Evolutionary conservation across 2,797 vertebrate genomes (phyloP).

Genomic region (Iguana delicatissima): DNA sequence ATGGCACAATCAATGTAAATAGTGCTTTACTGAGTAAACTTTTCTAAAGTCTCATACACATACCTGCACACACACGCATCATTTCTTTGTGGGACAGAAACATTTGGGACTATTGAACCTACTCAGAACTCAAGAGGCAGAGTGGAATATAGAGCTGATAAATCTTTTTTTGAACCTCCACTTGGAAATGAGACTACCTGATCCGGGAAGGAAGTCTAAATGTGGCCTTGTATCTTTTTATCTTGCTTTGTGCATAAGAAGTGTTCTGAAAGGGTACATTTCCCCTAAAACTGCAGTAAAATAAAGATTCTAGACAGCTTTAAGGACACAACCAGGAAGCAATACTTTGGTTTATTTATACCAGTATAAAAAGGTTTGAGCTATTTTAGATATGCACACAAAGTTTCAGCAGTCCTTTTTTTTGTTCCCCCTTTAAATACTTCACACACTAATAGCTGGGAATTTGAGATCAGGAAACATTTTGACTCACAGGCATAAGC

Average conservation of each 20-base stretch:
- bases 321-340: background rate
- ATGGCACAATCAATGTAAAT: too few species aligned
- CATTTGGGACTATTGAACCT: background rate
- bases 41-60: too few species aligned
- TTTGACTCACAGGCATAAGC: background rate
- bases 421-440: background rate
- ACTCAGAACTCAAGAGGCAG: background rate
- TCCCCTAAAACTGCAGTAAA: background rate
- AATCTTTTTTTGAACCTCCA: background rate
- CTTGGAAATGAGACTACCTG: background rate
- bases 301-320: background rate
- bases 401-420: background rate
- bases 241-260: background rate
- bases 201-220: background rate
- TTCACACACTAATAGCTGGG: background rate
- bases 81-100: background rate
- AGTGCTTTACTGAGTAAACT: too few species aligned
- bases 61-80: too few species aligned
- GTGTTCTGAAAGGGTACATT: background rate
- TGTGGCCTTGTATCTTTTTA: background rate
- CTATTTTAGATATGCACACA: background rate
- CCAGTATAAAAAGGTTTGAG: background rate
- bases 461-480: background rate
- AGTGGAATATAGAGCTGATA: background rate
- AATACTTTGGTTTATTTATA: background rate